These are phyloP conservation scores for Rhaphigaster nebulosa DNA, from an alignment of 2,888 invertebrate species.

Conservation along the genomic window DNA sequence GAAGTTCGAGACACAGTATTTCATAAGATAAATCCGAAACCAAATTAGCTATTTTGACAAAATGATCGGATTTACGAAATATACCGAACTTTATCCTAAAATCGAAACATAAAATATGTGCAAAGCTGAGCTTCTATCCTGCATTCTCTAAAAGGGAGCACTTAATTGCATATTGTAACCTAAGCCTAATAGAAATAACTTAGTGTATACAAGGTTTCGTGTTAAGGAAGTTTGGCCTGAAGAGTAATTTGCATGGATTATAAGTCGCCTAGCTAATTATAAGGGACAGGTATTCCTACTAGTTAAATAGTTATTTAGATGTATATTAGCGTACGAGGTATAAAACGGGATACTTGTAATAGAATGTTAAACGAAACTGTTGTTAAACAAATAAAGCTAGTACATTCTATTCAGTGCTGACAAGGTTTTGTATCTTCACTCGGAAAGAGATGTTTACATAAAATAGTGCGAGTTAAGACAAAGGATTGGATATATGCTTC, in stretches of 20 bases:
- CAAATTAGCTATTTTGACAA: too few relatives aligned
- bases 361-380: neutral
- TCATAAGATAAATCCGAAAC: too few relatives aligned
- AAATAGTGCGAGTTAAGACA: too few relatives aligned
- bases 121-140: neutral
- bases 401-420: neutral
- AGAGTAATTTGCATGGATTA: conserved; percentile 20
- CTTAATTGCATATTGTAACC: conserved; percentile 16
- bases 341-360: neutral
- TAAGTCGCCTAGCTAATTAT: neutral
- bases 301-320: conserved; percentile 11
- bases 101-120: too few relatives aligned
- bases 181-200: conserved; percentile 22
- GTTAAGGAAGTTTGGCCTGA: neutral
- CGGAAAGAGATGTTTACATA: neutral
- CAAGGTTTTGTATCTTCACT: neutral
- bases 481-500: too few relatives aligned
- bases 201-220: neutral
- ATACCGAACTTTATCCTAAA: too few relatives aligned
- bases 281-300: neutral
- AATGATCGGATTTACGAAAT: too few relatives aligned
- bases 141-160: neutral
- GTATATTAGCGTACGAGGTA: neutral
- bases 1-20: too few relatives aligned
- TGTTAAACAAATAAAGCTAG: neutral